A percentile compares a stretch with the other conserved stretches of the same genome.
phyloP scores from a whole-genome alignment of 2,888 invertebrate genomes.

The Cerastoderma edule region DNA sequence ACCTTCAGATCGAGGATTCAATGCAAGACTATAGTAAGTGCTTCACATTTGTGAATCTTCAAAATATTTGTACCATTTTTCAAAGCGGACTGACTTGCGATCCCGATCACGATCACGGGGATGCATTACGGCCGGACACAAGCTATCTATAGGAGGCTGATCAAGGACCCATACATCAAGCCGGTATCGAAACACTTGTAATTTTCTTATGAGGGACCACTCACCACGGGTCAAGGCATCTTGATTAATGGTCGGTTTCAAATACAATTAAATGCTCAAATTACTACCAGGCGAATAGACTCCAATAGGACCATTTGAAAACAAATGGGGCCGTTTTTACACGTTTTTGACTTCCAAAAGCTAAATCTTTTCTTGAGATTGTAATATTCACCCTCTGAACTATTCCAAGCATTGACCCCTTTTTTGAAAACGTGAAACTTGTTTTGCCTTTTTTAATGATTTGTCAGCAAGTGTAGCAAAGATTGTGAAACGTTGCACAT shows the following conservation, averaged over 20 bases:
- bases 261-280: constrained; percentile 10
- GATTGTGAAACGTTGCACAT: too few species aligned
- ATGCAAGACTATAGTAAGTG: too few species aligned
- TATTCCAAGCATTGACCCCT: too few species aligned
- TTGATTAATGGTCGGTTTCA: constrained; percentile 14
- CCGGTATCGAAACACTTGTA: constrained; percentile 4
- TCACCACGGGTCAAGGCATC: constrained; percentile 14
- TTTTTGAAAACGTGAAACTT: too few species aligned
- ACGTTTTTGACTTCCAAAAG: not conserved
- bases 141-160: not conserved
- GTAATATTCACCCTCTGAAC: too few species aligned
- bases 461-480: too few species aligned
- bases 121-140: not conserved
- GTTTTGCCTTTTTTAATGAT: too few species aligned
- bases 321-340: constrained; percentile 14
- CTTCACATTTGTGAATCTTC: too few species aligned
- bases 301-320: not conserved
- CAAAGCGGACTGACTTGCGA: too few species aligned
- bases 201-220: constrained; percentile 12
- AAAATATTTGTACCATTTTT: too few species aligned
- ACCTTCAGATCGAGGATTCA: too few species aligned
- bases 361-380: not conserved
- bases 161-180: constrained; percentile 17
- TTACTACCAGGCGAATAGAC: constrained; percentile 5
- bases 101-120: too few species aligned